Conservation (phyloP, 2,888 invertebrate genomes). For the Thera obeliscata region DNA sequence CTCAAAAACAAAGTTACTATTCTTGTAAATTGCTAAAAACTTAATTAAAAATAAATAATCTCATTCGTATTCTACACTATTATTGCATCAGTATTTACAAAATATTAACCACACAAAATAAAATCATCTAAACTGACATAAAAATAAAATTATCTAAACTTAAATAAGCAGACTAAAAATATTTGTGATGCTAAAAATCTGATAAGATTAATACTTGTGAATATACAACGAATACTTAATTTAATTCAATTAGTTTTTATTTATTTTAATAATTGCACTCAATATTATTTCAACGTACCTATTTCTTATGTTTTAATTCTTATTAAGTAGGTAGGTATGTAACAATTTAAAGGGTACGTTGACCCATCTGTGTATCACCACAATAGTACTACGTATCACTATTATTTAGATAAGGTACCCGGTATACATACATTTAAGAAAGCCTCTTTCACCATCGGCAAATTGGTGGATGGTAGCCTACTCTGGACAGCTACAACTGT, state of each 20-base stretch:
- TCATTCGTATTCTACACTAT: slow-evolving; percentile 30
- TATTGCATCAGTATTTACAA: slow-evolving; percentile 35
- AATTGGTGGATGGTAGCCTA: neutral
- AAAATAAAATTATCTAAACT: slow-evolving; percentile 13
- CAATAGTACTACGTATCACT: too few species aligned
- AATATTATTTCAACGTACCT: slow-evolving; percentile 1
- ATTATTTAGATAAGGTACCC: neutral
- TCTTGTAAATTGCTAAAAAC: slow-evolving; percentile 6
- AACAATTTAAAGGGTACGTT: slow-evolving; percentile 3
- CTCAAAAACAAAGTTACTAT: neutral
- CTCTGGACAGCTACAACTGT: too few species aligned
- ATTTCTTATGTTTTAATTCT: neutral
- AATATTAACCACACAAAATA: slow-evolving; percentile 13
- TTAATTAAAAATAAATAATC: slow-evolving; percentile 40
- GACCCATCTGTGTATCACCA: neutral
- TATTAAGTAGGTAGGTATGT: neutral
- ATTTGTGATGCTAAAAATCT: slow-evolving; percentile 3
- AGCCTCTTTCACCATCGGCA: neutral
- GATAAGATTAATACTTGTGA: neutral
- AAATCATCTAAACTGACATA: slow-evolving; percentile 3
- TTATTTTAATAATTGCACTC: slow-evolving; percentile 10
- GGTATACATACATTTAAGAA: neutral
- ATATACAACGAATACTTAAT: neutral
- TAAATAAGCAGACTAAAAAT: neutral
- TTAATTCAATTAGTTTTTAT: neutral